Base-by-base conservation (phyloP, 2,888 invertebrate species). In the Agonum fuliginosum region DNA sequence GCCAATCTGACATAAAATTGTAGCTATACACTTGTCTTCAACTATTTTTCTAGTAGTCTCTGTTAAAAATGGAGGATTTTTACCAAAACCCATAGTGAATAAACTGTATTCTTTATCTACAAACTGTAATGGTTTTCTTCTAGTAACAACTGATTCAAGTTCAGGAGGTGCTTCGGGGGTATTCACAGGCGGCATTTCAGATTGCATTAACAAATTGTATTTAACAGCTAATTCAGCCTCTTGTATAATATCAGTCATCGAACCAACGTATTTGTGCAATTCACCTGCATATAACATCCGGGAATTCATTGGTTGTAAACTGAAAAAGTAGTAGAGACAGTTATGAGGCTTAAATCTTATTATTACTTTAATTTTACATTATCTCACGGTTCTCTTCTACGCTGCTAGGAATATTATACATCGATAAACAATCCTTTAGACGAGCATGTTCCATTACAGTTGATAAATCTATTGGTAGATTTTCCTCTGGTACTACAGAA, bases 221-320 rank as follows among this genome's bases (percentile, higher is more conserved):
- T 77, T 65, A 24, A 77, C 58, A 69, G 77, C 77, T 54, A 77
- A 43, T 54, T 77, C 77, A 24, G 77, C 77, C 19, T 77, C 77
- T 37, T 70, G 22, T 17, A 77, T 77, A 41, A 77, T 43, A 70
- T 77, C 58, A 4, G 24, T 77, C 77, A 77, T 77, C 8, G 51
- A 34, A 19, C 43, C 17, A 41, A 58, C 70, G 37, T 70, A 77
- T 54, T 69, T 69, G 37, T 77, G 77, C 41, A 77, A 77, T 41
- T 51, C 54, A 5, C 70, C 77, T 19, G 70, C 69, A 58, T 77
- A 77, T 19, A 77, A 58, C 58, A 77, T 54, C 14, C 43, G 34
- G 4, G 70, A 12, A 58, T 77, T 70, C 77, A 77, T 77, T 20
- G 76, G 34, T 20, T 41, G 77, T 43, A 77, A 70, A 27, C 77